Percentiles rank a stretch among this genome's conserved stretches.
Conservation (phyloP, 2,888 invertebrate genomes). For the Psylliodes chrysocephalus region DNA sequence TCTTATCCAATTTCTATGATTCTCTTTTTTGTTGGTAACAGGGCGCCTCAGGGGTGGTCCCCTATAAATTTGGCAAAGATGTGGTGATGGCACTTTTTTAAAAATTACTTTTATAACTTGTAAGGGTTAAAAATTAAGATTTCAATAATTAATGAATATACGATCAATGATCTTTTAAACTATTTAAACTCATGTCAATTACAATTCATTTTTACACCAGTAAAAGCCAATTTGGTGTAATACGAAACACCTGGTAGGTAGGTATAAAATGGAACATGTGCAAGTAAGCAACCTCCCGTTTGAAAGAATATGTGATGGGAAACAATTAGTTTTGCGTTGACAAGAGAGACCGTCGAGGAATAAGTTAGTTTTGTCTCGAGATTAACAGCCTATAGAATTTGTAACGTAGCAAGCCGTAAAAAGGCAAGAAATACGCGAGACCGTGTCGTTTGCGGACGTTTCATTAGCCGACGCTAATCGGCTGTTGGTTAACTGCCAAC, state of each 20-base stretch:
- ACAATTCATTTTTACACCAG: too few species aligned
- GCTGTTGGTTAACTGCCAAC: slow-evolving; percentile 53
- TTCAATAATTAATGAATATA: too few species aligned
- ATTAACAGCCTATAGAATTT: slow-evolving; percentile 43
- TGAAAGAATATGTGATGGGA: slow-evolving; percentile 26
- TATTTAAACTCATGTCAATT: too few species aligned
- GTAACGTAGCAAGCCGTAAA: slow-evolving; percentile 44
- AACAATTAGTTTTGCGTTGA: slow-evolving; percentile 31
- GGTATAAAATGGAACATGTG: slow-evolving; percentile 16
- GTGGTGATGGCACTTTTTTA: too few species aligned
- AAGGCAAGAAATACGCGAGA: slow-evolving; percentile 40
- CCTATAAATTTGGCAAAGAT: too few species aligned
- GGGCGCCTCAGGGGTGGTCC: too few species aligned
- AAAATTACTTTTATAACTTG: too few species aligned
- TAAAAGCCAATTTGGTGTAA: too few species aligned
- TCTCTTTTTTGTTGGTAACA: too few species aligned
- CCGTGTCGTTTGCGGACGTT: slow-evolving; percentile 49
- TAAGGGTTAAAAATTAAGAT: too few species aligned
- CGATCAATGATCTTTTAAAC: too few species aligned
- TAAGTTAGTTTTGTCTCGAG: slow-evolving; percentile 28
- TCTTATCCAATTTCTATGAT: too few species aligned
- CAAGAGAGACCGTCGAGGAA: slow-evolving; percentile 27
- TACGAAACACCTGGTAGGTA: slow-evolving; percentile 4
- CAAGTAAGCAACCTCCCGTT: neutral
- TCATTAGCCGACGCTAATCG: slow-evolving; percentile 59